Evolutionary conservation across 2,888 invertebrate genomes (phyloP).

Genomic region (Caenorhabditis zanzibari): DNA sequence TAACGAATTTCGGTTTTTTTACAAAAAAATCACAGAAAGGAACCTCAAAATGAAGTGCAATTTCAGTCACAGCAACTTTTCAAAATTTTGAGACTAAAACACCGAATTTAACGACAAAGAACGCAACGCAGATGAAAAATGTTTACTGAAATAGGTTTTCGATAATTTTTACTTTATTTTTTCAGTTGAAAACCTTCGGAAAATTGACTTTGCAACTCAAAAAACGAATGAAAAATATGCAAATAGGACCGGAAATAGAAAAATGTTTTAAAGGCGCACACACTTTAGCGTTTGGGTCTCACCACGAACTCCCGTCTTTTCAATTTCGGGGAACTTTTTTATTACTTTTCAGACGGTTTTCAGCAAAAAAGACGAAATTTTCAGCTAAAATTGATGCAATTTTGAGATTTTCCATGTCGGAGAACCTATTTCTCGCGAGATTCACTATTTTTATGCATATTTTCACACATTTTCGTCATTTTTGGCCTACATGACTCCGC

Average conservation of each 20-base stretch:
- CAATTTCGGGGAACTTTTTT: slow-evolving; percentile 25
- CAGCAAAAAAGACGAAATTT: neutral
- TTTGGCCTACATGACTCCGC: slow-evolving; percentile 16
- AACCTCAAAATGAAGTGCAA: no score
- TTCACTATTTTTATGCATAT: neutral
- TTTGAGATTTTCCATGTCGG: slow-evolving; percentile 14
- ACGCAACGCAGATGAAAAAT: neutral
- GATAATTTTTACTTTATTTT: neutral
- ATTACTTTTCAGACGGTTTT: slow-evolving; percentile 21
- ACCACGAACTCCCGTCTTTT: slow-evolving; percentile 51
- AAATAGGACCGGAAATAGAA: slow-evolving; percentile 36
- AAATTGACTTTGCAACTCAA: neutral
- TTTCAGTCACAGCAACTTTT: no score
- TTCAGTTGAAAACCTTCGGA: neutral
- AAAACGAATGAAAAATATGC: slow-evolving; percentile 4
- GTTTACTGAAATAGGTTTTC: neutral
- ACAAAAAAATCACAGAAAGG: no score
- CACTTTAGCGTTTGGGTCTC: slow-evolving; percentile 48
- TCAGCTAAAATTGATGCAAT: neutral
- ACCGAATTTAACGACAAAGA: no score
- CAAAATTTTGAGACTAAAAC: no score
- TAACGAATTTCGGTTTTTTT: no score
- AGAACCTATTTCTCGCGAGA: slow-evolving; percentile 24
- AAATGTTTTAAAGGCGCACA: slow-evolving; percentile 55
- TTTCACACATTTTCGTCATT: neutral